These are phyloP conservation scores for Steinernema khuongi DNA, from an alignment of 1,140 invertebrate species.

Conservation along the genomic window DNA sequence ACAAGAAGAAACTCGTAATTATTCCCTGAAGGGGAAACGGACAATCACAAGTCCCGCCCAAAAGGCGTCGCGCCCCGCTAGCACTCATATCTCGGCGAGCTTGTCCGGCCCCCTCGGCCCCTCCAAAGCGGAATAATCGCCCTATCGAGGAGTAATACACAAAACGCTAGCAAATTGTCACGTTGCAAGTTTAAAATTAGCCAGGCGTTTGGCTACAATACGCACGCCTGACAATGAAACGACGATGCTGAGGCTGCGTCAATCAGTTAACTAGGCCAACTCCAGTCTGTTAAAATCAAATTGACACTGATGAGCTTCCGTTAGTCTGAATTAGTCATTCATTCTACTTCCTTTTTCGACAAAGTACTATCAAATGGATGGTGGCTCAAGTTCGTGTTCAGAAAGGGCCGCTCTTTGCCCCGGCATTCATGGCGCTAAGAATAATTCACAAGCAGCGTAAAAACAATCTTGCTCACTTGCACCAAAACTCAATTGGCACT, in stretches of 20 bases:
- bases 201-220: too few species aligned
- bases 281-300: conserved; percentile 4
- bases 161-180: background rate
- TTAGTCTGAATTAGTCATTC: background rate
- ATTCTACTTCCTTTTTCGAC: background rate
- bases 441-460: too few species aligned
- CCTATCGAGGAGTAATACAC: background rate
- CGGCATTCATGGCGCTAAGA: too few species aligned
- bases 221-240: background rate
- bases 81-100: background rate
- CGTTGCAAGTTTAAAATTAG: too few species aligned
- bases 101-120: background rate
- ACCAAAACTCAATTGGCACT: too few species aligned
- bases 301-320: background rate
- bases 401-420: too few species aligned
- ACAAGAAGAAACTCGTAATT: conserved; percentile 10
- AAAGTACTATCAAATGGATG: background rate
- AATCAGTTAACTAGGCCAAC: conserved; percentile 8
- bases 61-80: background rate
- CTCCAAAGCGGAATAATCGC: background rate
- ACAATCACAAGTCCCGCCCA: background rate
- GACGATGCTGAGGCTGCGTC: background rate
- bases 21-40: conserved; percentile 15
- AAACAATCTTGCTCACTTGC: too few species aligned
- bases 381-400: background rate